Base-by-base conservation (phyloP, 64 coral and sea anemone species). In the Hydrozoanthus tunicans region DNA sequence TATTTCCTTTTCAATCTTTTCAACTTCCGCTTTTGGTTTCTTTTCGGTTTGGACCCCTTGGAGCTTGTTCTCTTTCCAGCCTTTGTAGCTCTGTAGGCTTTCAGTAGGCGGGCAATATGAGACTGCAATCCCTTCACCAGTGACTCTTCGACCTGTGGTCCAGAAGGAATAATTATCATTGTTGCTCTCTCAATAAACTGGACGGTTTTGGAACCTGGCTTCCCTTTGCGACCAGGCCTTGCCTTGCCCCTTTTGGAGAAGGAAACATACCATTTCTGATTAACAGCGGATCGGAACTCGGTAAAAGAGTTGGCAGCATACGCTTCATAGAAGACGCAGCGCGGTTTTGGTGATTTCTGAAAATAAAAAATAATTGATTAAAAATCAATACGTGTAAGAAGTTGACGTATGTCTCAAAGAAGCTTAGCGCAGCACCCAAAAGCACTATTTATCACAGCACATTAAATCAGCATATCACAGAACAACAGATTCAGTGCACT, bases 181-280 rank as follows among this genome's bases (percentile, higher is more conserved):
- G 95, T 91, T 56, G 95, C 92, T 73, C 95, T 91, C 59, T 93
- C 89, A 74, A 96, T 96, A 54, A 96, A 96, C 78, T 96, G 95
- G 43, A 92, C 95, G n/a, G 89, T 91, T 82, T 77, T 96, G 81
- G 81, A 69, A 59, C 95, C 95, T 54, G 73, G 86, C 27, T 70
- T 78, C 32, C 89, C 95, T 81, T 96, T 96, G 86, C 86, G 80
- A 25, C 92, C 92, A 77, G 92, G 92, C 51, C 95, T 96, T 52
- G 90, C 91, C 9, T 91, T 91, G 26, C 95, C 95, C 55, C 81
- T 90, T 79, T 94, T 96, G 56, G 95, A 96, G 51, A 96, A 93
- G 6, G 95, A 65, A 7, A 96, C 89, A 51, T 64, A 81, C 95
- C 95, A 96, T 17, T 73, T 89, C 67, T 93, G 62, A 59, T 94